Conservation (phyloP, 2,888 invertebrate species). For the Hoplodrina ambigua region DNA sequence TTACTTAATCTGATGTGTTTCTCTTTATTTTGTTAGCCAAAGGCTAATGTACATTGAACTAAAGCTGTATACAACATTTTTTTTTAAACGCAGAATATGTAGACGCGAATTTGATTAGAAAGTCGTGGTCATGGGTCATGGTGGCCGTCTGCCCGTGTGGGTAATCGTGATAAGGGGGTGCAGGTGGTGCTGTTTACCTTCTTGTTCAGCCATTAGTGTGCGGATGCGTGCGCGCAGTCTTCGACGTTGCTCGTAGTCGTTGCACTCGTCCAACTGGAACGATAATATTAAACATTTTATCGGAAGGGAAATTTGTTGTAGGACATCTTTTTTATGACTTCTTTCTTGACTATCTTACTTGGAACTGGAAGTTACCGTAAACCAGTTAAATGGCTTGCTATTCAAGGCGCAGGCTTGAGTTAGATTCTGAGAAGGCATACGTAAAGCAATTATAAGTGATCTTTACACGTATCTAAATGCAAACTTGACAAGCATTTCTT, state of each 20-base stretch:
- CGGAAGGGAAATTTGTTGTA: background rate
- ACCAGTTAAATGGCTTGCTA: too few relatives aligned
- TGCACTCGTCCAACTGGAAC: conserved; percentile 95
- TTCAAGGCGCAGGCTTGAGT: too few relatives aligned
- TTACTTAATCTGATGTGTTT: too few relatives aligned
- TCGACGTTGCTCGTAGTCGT: conserved; percentile 96
- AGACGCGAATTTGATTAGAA: background rate
- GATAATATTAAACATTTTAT: background rate
- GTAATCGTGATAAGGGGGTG: too few relatives aligned
- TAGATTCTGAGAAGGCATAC: too few relatives aligned
- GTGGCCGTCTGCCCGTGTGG: background rate
- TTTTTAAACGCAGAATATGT: conserved; percentile 9
- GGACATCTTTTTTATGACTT: background rate
- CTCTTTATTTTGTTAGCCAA: too few relatives aligned
- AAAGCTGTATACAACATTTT: background rate
- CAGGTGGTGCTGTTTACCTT: conserved; percentile 91
- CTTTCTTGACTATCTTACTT: too few relatives aligned
- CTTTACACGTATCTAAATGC: too few relatives aligned
- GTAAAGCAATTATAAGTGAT: too few relatives aligned
- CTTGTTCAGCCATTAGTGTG: conserved; percentile 96
- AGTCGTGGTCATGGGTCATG: background rate
- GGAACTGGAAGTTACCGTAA: too few relatives aligned
- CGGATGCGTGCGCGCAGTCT: conserved; percentile 95
- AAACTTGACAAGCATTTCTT: too few relatives aligned
- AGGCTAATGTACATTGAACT: background rate